Evolutionary conservation across 2,888 invertebrate species (phyloP).

Genomic region (Acanthosoma haemorrhoidale): DNA sequence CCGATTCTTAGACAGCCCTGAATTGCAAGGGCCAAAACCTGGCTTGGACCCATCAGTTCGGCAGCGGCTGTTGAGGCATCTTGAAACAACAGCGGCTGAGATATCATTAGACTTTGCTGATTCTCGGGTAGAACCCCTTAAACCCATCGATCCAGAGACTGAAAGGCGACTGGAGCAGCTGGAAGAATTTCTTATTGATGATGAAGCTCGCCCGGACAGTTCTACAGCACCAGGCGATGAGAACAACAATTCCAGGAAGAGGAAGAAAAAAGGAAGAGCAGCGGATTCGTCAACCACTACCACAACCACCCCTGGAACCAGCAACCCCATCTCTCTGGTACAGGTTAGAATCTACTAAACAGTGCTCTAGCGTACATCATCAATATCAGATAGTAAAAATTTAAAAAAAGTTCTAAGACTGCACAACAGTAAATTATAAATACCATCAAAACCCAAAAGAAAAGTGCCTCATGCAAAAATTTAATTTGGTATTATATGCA

Average conservation of each 20-base stretch:
- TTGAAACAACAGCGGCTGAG: constrained; percentile 58
- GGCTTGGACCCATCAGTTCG: constrained; percentile 54
- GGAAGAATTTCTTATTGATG: constrained; percentile 39
- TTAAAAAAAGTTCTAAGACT: too few species aligned
- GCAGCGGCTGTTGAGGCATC: constrained; percentile 55
- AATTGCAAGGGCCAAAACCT: constrained; percentile 50
- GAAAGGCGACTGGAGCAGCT: constrained; percentile 44
- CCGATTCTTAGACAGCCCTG: constrained; percentile 56
- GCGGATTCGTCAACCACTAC: constrained; percentile 35
- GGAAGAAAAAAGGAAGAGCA: constrained; percentile 20
- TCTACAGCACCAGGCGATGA: constrained; percentile 49
- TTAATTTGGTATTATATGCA: too few species aligned
- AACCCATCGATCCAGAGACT: constrained; percentile 38
- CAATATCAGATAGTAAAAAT: too few species aligned
- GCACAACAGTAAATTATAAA: too few species aligned
- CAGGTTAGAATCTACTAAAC: constrained; percentile 35
- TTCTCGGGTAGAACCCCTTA: constrained; percentile 35
- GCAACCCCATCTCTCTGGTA: constrained; percentile 36
- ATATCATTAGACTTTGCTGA: constrained; percentile 53
- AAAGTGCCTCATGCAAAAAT: too few species aligned
- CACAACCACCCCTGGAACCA: constrained; percentile 23
- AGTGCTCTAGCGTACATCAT: background rate
- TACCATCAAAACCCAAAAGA: too few species aligned
- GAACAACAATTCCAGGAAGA: constrained; percentile 47
- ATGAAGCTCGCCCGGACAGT: constrained; percentile 44